Evolutionary conservation across 2,888 invertebrate species (phyloP).

Genomic region (Fragum sueziense): DNA sequence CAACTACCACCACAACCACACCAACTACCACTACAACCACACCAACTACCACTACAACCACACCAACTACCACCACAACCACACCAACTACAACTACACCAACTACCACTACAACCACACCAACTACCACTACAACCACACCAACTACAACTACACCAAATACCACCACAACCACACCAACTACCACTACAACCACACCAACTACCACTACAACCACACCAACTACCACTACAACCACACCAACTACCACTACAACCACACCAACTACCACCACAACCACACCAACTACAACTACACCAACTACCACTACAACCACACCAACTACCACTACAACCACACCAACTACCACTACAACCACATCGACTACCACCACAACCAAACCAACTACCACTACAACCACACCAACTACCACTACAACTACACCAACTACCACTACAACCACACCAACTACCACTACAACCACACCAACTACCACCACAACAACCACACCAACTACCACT

Average conservation of each 20-base stretch:
- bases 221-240: background rate
- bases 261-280: background rate
- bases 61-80: background rate
- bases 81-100: background rate
- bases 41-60: background rate
- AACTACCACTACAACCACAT: background rate
- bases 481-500: background rate
- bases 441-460: background rate
- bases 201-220: background rate
- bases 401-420: background rate
- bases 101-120: background rate
- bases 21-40: background rate
- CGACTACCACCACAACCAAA: background rate
- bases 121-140: background rate
- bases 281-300: background rate
- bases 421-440: background rate
- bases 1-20: background rate
- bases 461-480: background rate
- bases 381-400: background rate
- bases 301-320: background rate
- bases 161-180: background rate
- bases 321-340: background rate
- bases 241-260: background rate
- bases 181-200: background rate
- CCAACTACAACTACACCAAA: background rate